phyloP scores from a whole-genome alignment of 2,797 vertebrate species.

The Odontamblyopus rebecca region DNA sequence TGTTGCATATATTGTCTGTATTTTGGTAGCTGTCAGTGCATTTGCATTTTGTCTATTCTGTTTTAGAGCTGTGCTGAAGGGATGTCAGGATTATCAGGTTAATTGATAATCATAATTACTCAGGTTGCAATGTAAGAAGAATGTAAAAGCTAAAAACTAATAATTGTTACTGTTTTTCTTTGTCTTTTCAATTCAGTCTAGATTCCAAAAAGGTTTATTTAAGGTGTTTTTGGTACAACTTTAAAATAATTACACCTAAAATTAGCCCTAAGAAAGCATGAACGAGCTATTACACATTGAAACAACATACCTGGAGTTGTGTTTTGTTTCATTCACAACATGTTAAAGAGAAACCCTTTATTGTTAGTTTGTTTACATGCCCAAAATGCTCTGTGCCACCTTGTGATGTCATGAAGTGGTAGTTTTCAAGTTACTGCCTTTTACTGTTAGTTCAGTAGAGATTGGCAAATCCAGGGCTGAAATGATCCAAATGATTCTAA shows the following conservation, averaged over 20 bases:
- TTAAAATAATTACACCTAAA: neutral
- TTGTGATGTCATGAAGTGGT: no score
- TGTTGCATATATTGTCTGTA: slow-evolving; percentile 74
- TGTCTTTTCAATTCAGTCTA: neutral
- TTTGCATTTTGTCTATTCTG: slow-evolving; percentile 74
- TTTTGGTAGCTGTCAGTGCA: slow-evolving; percentile 65
- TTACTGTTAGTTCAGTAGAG: no score
- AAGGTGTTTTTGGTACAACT: neutral
- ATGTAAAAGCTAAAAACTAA: neutral
- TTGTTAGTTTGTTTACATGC: no score
- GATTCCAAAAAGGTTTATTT: neutral
- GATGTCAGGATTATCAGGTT: neutral
- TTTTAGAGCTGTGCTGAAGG: slow-evolving; percentile 55
- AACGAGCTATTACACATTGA: no score
- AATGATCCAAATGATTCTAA: no score
- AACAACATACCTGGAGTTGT: no score
- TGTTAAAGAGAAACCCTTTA: no score
- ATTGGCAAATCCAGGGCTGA: no score
- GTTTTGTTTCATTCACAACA: no score
- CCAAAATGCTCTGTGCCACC: no score
- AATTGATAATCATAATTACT: neutral
- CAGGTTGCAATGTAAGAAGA: neutral
- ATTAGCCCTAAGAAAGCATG: no score
- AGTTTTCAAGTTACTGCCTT: no score
- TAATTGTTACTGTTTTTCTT: slow-evolving; percentile 25